Conservation (phyloP, 2,888 invertebrate genomes). For the Ochlodes sylvanus region DNA sequence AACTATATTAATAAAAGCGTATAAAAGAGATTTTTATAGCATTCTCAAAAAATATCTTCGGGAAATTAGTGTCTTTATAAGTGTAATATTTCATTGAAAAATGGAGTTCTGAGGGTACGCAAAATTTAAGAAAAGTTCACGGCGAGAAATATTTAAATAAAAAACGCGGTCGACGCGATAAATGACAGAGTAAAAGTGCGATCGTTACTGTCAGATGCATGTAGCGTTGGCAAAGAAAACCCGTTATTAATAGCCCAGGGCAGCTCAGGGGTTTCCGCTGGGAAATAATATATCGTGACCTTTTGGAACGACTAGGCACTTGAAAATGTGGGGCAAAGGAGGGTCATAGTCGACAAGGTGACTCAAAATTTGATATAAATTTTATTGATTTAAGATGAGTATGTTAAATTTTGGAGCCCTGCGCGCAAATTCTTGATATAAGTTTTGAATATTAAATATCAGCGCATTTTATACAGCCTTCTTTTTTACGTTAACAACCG, state of each 20-base stretch:
- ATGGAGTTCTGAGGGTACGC: constrained; percentile 35
- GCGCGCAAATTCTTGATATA: no score
- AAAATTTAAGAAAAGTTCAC: constrained; percentile 21
- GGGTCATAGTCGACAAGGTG: constrained; percentile 38
- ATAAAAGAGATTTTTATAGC: no score
- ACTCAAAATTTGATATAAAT: constrained; percentile 33
- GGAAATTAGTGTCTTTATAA: not conserved
- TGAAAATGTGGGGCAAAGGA: constrained; percentile 47
- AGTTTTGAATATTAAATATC: no score
- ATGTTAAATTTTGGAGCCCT: not conserved
- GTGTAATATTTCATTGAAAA: constrained; percentile 19
- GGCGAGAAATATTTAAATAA: constrained; percentile 54
- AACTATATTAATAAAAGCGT: no score
- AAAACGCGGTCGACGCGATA: constrained; percentile 62
- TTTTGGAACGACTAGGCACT: constrained; percentile 55
- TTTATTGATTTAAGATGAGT: constrained; percentile 5
- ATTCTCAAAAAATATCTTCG: no score
- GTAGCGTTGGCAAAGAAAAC: constrained; percentile 68
- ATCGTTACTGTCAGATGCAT: constrained; percentile 80
- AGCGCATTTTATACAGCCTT: no score
- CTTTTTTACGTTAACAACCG: no score
- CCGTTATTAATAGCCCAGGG: constrained; percentile 74
- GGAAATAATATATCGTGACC: constrained; percentile 70
- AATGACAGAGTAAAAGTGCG: constrained; percentile 70
- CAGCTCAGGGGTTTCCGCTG: constrained; percentile 62